phyloP scores from a whole-genome alignment of 1,140 invertebrate species.

The Panonychus citri region DNA sequence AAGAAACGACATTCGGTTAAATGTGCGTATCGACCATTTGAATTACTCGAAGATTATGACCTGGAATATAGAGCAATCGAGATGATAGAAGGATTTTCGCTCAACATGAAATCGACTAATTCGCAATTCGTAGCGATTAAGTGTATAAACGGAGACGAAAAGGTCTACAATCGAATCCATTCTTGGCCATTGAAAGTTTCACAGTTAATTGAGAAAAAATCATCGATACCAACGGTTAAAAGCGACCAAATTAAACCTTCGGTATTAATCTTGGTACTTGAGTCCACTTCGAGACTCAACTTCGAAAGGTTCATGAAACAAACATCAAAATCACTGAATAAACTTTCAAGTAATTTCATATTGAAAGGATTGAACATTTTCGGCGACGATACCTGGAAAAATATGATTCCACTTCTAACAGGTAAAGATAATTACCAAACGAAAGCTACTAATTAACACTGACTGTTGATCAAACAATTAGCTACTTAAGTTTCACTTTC shows the following conservation, averaged over 20 bases:
- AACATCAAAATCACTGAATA: neutral
- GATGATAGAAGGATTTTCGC: neutral
- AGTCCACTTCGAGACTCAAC: conserved; percentile 5
- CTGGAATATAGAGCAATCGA: neutral
- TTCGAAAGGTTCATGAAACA: conserved; percentile 2
- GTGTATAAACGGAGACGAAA: neutral
- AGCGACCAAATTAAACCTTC: neutral
- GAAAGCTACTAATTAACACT: too few relatives aligned
- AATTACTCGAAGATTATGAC: neutral
- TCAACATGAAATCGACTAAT: neutral
- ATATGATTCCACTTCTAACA: conserved; percentile 22
- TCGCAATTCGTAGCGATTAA: neutral
- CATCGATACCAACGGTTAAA: neutral
- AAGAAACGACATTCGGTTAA: neutral
- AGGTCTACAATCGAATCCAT: neutral
- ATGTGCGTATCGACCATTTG: neutral
- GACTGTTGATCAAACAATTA: neutral
- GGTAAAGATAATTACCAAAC: conserved; percentile 11
- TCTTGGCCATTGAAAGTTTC: neutral
- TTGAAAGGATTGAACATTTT: conserved; percentile 26
- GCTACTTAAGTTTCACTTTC: neutral
- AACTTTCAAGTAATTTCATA: neutral
- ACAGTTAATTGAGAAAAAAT: neutral
- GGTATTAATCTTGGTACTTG: conserved; percentile 8
- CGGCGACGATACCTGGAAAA: conserved; percentile 25